Evolutionary conservation across 2,797 vertebrate genomes (phyloP).

Genomic region (Darevskia nairensis): DNA sequence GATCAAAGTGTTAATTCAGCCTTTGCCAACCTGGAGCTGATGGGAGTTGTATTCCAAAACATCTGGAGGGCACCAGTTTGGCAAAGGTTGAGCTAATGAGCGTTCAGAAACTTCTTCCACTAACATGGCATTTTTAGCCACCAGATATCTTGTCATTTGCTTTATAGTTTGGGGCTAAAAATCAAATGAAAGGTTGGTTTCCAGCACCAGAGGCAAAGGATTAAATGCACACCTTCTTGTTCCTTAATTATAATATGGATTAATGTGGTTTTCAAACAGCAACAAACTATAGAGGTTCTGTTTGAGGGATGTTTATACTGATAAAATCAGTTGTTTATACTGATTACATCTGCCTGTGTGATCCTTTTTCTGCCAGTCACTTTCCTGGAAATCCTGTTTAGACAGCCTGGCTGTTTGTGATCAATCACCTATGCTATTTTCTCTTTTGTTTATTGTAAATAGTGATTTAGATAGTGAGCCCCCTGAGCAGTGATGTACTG

Average conservation of each 20-base stretch:
- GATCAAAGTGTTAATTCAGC: background rate
- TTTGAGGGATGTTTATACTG: conserved; percentile 14
- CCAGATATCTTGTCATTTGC: background rate
- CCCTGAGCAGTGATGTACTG: background rate
- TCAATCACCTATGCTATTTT: background rate
- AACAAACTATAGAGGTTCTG: conserved; percentile 3
- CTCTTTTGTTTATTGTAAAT: conserved; percentile 8
- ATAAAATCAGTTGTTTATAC: background rate
- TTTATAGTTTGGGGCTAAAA: conserved; percentile 3
- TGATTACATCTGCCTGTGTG: conserved; percentile 15
- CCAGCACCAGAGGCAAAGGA: conserved; percentile 14
- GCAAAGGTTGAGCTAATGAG: background rate
- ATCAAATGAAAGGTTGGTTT: conserved; percentile 8
- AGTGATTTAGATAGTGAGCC: background rate
- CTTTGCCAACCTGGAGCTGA: too few species aligned
- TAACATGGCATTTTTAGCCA: conserved; percentile 4
- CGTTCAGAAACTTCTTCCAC: background rate
- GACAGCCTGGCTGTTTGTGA: background rate
- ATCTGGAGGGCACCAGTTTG: background rate
- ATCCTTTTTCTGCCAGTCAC: background rate
- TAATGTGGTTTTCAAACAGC: conserved; percentile 31
- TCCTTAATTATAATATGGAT: conserved; percentile 24
- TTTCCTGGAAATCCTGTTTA: conserved; percentile 16
- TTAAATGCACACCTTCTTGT: conserved; percentile 4
- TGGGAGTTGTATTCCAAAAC: background rate